Conservation (phyloP, 1,140 invertebrate species). For the Scaptodrosophila lebanonensis region DNA sequence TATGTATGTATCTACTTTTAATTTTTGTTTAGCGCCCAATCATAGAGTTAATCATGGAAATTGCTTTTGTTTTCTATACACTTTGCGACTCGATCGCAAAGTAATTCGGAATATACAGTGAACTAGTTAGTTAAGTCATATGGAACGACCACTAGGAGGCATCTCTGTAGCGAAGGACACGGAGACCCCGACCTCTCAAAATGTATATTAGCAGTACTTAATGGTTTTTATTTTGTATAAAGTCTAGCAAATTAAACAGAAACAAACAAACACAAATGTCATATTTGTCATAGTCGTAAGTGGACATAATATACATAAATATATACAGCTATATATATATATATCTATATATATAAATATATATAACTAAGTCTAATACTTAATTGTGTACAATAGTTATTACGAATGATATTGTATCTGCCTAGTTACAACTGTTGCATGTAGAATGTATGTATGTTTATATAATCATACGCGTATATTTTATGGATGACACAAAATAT, state of each 20-base stretch:
- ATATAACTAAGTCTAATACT: slow-evolving; percentile 16
- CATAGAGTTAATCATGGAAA: too few relatives aligned
- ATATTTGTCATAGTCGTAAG: slow-evolving; percentile 64
- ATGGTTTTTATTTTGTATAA: slow-evolving; percentile 59
- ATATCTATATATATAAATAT: slow-evolving; percentile 25
- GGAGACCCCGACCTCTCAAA: slow-evolving; percentile 4
- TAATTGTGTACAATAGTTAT: slow-evolving; percentile 22
- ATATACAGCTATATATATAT: slow-evolving; percentile 17
- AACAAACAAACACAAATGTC: slow-evolving; percentile 21
- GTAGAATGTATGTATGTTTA: slow-evolving; percentile 61
- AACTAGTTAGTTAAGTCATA: slow-evolving; percentile 67
- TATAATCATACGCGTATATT: slow-evolving; percentile 66
- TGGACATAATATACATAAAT: slow-evolving; percentile 23
- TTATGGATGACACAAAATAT: slow-evolving; percentile 47
- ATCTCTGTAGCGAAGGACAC: slow-evolving; percentile 1
- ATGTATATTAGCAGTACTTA: slow-evolving; percentile 54
- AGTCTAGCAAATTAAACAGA: slow-evolving; percentile 48
- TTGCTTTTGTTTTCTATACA: slow-evolving; percentile 27
- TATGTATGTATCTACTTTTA: slow-evolving; percentile 7
- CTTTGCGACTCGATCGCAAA: slow-evolving; percentile 20
- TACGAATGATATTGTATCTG: slow-evolving; percentile 31
- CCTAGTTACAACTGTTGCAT: slow-evolving; percentile 64
- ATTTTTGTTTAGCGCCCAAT: slow-evolving; percentile 20
- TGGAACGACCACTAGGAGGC: slow-evolving; percentile 43
- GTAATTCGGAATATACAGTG: slow-evolving; percentile 74